Evolutionary conservation across 30 jellyfish, hydroid and myxozoan genomes (phyloP), one percentile per base, ranked within the genome.

Genomic region (Aurelia sp.): DNA sequence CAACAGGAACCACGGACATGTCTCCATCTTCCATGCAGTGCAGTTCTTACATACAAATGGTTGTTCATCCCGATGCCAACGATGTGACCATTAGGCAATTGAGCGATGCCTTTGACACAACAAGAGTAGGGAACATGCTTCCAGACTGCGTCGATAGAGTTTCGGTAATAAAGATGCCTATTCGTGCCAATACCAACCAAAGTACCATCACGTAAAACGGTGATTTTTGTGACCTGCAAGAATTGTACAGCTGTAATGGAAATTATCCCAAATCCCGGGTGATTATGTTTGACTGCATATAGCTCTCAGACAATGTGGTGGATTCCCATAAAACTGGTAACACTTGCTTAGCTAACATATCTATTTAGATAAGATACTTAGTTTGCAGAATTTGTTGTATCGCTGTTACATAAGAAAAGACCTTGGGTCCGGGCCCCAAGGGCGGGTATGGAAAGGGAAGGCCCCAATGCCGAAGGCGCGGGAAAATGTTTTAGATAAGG

Each of bases 51-150:
- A 67, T 27, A 52, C 71, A 73, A 1, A n/a, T 48, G 70, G 37
- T 73, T 55, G 22, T 52, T 35, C 52, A 19, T 73, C 71, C 84
- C 84, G 50, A 73, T 68, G 22, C 84, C 84, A 73, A 73, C 55
- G 8, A 73, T 18, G 20, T 73, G 52, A 27, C 84, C 84, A 52
- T 48, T 27, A 21, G 33, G 31, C 41, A 73, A 15, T 19, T 73
- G 55, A 10, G 84, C 48, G 2, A 73, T 52, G 16, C 71, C 52
- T n/a, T 73, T 73, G 19, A 73, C 84, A 55, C 84, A 73, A 23
- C 84, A 73, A 0, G 71, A 48, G 71, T 52, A 2, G 22, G 84
- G 55, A 20, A 73, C 71, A 18, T 44, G 33, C 27, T 52, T 48
- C 70, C 84, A 55, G 21, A 52, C 20, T n/a, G 71, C 41, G 11